Evolutionary conservation across 2,797 vertebrate species (phyloP), one percentile per base, ranked within the genome.

Genomic region (Neosilurus hyrtlii): DNA sequence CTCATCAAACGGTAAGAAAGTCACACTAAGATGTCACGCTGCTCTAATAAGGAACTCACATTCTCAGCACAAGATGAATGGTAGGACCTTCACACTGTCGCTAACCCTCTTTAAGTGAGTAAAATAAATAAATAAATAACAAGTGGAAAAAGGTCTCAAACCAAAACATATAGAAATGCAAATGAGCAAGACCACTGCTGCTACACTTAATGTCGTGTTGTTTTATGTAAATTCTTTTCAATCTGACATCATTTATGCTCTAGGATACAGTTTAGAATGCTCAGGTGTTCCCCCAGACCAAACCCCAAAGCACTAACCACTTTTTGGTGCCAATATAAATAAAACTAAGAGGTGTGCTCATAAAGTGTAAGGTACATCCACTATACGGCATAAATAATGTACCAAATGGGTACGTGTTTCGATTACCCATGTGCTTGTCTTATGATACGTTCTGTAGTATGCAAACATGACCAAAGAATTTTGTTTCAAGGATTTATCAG

Each of bases 21-120:
- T 89, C 89, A 86, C 90, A 81, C 56, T 26, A 65, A 65, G 61
- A 26, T 65, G 43, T 65, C 43, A 12, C 15, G 43, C 61, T 20
- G 61, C 79, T 85, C 83, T 92, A 91, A 93, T 92, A 90, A 92
- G 86, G 82, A 85, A 86, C 86, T 84, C 37, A 88, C 75, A 62
- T 54, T 79, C 74, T 52, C 86, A 82, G 83, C 82, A 86, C 83
- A 79, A 75, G 66, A 73, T 88, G 82, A 85, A 82, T 84, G 62
- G 51, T 63, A 86, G 67, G 30, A 14, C 30, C 1, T 3, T 10
- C 35, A n/a, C 52, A 7, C 52, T 2, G 18, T 35, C 16, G 54
- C 54, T 9, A 43, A 76, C 26, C 10, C 9, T 35, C 52, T 57
- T 30, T 9, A 11, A 75, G 26, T 22, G 71, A 20, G 26, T 15